Conservation (phyloP, 92 coral and sea anemone genomes). For the Phenganax stokvisi region DNA sequence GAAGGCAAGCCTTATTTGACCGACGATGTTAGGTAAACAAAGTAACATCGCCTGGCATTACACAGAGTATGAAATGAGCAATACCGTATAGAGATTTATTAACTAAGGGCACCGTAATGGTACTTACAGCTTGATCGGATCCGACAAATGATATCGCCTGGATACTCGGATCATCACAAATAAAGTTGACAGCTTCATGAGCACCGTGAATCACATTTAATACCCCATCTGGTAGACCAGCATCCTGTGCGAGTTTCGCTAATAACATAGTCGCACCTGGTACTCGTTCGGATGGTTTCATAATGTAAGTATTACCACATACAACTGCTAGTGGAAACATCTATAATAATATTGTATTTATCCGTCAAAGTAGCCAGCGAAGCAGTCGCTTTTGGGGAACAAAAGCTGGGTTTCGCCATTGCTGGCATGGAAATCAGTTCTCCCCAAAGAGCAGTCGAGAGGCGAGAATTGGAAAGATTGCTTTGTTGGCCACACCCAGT, state of each 20-base stretch:
- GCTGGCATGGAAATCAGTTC: too few relatives aligned
- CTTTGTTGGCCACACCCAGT: too few relatives aligned
- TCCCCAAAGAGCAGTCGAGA: too few relatives aligned
- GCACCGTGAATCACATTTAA: conserved; percentile 89
- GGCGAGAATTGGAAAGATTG: too few relatives aligned
- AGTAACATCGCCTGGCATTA: too few relatives aligned
- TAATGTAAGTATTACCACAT: conserved; percentile 83
- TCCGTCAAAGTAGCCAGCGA: too few relatives aligned
- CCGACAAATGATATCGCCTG: conserved; percentile 96
- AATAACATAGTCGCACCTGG: conserved; percentile 89
- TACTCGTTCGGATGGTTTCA: conserved; percentile 91
- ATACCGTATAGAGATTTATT: not conserved
- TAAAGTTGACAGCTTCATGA: conserved; percentile 89
- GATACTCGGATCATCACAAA: conserved; percentile 85
- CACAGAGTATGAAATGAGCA: not conserved
- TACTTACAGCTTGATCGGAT: conserved; percentile 95
- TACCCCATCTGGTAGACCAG: conserved; percentile 97
- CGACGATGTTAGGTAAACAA: too few relatives aligned
- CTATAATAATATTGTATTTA: conserved; percentile 32
- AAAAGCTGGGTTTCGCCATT: too few relatives aligned
- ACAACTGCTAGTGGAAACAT: conserved; percentile 96
- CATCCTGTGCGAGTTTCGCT: conserved; percentile 89
- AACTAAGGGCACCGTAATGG: not conserved
- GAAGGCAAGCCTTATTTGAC: too few relatives aligned
- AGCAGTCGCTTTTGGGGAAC: too few relatives aligned